Evolutionary conservation across 1,140 invertebrate species (phyloP).

Genomic region (Bombus superbus): DNA sequence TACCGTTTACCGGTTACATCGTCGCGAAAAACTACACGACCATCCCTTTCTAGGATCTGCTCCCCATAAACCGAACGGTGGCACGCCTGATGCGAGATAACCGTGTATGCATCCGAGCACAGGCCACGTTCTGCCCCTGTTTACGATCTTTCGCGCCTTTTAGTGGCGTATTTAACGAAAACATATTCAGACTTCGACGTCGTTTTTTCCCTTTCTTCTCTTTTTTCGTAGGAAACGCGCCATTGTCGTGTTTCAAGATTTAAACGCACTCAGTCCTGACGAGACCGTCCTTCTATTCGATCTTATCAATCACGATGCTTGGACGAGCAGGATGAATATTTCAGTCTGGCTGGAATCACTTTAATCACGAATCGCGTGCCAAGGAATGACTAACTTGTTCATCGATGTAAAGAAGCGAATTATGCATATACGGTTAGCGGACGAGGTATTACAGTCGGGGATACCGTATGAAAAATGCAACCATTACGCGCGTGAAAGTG

Average conservation of each 20-base stretch:
- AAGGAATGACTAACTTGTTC: slow-evolving; percentile 14
- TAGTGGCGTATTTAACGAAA: slow-evolving; percentile 25
- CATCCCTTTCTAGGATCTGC: slow-evolving; percentile 24
- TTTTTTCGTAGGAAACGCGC: background rate
- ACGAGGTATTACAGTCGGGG: background rate
- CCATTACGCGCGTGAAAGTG: background rate
- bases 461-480: background rate
- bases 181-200: background rate
- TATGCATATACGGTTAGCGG: background rate
- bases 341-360: slow-evolving; percentile 3
- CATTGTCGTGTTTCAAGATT: slow-evolving; percentile 22
- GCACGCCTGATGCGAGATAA: slow-evolving; percentile 38
- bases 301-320: slow-evolving; percentile 22
- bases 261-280: background rate
- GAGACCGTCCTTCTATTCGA: background rate
- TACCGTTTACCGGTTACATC: slow-evolving; percentile 14
- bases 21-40: slow-evolving; percentile 20
- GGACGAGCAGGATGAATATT: slow-evolving; percentile 12
- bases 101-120: background rate
- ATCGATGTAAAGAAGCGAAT: background rate
- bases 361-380: slow-evolving; percentile 39
- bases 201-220: background rate
- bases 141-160: slow-evolving; percentile 40
- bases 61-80: slow-evolving; percentile 8
- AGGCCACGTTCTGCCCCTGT: background rate